phyloP scores from a whole-genome alignment of 2,113 vertebrate species.

The Zosterops lateralis region DNA sequence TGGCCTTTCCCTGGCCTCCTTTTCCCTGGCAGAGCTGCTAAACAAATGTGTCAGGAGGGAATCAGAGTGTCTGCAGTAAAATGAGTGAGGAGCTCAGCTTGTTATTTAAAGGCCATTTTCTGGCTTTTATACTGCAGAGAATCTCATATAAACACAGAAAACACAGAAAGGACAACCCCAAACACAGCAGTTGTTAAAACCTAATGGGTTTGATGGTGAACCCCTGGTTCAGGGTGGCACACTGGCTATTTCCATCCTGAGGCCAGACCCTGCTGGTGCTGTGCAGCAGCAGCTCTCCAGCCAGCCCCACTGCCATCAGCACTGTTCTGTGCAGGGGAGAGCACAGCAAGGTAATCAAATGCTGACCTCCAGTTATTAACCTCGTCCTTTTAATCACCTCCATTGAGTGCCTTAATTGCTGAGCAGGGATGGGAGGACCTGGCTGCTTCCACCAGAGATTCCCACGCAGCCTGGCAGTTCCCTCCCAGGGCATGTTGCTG shows the following conservation, averaged over 20 bases:
- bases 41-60: not conserved
- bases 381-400: not conserved
- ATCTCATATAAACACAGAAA: not conserved
- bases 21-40: not conserved
- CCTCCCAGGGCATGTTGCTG: not conserved
- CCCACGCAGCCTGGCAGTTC: not conserved
- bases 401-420: not conserved
- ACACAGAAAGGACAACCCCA: not conserved
- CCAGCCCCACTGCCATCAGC: fast-evolving
- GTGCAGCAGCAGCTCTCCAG: not conserved
- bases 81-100: not conserved
- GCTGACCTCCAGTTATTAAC: conserved; percentile 19
- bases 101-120: not conserved
- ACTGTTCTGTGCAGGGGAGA: not conserved
- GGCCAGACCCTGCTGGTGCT: not conserved
- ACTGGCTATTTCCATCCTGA: not conserved
- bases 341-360: not conserved
- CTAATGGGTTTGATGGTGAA: not conserved
- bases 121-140: not conserved
- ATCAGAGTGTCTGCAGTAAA: not conserved
- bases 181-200: not conserved
- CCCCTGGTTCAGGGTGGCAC: not conserved
- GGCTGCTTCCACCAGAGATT: not conserved
- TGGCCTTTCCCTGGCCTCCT: not conserved
- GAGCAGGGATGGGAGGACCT: not conserved